A percentile compares a stretch with the other conserved stretches of the same genome.
These are phyloP conservation scores for Tenebrosternarchus preto DNA, from an alignment of 2,113 vertebrate species.

Conservation along the genomic window DNA sequence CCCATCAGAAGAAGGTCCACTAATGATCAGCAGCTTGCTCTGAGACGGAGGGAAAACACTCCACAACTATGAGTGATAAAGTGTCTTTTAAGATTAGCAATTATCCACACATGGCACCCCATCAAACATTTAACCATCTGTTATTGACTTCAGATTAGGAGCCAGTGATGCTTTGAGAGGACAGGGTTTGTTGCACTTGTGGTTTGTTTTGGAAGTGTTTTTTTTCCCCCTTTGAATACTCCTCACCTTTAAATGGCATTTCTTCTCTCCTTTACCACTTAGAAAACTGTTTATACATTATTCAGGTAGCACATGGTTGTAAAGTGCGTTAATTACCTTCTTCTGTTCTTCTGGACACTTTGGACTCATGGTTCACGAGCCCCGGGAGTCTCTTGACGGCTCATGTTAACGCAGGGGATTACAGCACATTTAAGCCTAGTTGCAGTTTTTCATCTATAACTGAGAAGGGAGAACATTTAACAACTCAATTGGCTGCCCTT, in stretches of 20 bases:
- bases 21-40: slow-evolving; percentile 61
- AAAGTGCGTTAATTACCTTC: slow-evolving; percentile 7
- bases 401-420: background rate
- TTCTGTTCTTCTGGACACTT: background rate
- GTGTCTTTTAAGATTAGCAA: slow-evolving; percentile 59
- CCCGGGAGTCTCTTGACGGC: background rate
- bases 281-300: slow-evolving; percentile 1
- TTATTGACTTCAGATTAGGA: slow-evolving; percentile 58
- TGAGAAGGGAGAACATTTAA: background rate
- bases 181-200: slow-evolving; percentile 32
- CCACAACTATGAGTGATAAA: slow-evolving; percentile 56
- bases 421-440: background rate
- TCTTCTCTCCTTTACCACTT: background rate
- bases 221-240: background rate
- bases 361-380: background rate
- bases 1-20: slow-evolving; percentile 62
- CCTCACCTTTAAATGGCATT: background rate
- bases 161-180: slow-evolving; percentile 41
- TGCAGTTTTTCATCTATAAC: background rate
- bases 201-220: slow-evolving; percentile 11
- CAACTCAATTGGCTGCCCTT: background rate
- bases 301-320: background rate
- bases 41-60: slow-evolving; percentile 55
- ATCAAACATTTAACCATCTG: slow-evolving; percentile 64
- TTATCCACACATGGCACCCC: slow-evolving; percentile 55